phyloP scores from a whole-genome alignment of 2,113 vertebrate genomes.

The Pristiophorus japonicus region DNA sequence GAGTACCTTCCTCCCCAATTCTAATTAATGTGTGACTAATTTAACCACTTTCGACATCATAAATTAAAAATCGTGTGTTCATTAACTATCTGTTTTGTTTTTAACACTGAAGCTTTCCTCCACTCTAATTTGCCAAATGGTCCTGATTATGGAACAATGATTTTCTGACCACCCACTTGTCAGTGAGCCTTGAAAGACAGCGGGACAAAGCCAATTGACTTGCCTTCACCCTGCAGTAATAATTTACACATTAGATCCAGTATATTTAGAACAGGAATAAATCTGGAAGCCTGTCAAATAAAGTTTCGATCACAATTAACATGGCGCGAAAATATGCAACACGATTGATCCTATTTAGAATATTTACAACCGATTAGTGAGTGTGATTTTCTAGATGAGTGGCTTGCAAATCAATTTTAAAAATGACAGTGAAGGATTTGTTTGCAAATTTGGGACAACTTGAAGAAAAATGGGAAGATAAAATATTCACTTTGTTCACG shows the following conservation, averaged over 20 bases:
- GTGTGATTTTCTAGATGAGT: not conserved
- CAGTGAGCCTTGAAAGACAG: not conserved
- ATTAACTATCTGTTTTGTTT: not conserved
- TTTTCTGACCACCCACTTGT: not conserved
- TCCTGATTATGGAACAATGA: conserved; percentile 11
- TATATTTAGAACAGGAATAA: not conserved
- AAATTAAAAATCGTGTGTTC: not conserved
- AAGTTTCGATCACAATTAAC: not conserved
- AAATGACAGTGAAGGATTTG: not conserved
- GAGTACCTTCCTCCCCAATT: not conserved
- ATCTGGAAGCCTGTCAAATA: not conserved
- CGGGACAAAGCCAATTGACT: conserved; percentile 4
- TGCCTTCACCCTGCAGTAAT: not conserved
- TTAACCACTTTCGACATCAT: not conserved
- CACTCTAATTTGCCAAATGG: not conserved
- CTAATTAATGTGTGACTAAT: not conserved
- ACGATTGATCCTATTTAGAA: not conserved
- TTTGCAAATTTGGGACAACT: not conserved
- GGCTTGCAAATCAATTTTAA: not conserved
- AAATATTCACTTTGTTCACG: not conserved
- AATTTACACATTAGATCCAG: not conserved
- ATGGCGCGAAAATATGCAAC: not conserved
- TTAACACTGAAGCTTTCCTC: not conserved
- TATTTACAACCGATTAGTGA: not conserved
- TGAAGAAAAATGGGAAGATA: not conserved